Evolutionary conservation across 1,140 invertebrate genomes (phyloP).

Genomic region (Diorhabda elongata): DNA sequence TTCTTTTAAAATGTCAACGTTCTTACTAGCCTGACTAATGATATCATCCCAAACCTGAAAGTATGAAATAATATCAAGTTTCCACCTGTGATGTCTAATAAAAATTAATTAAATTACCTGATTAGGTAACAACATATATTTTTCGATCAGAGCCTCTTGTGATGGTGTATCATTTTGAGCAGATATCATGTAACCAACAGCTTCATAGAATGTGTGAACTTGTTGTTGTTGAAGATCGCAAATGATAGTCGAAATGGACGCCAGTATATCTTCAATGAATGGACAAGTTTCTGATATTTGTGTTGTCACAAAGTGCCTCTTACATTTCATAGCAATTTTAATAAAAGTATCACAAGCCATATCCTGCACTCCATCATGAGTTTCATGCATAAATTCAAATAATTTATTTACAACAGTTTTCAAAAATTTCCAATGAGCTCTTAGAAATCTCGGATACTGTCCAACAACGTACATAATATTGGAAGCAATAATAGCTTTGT

Average conservation of each 20-base stretch:
- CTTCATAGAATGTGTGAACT: constrained; percentile 99
- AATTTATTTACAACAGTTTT: constrained; percentile 99
- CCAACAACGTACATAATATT: constrained; percentile 99
- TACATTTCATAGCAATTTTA: constrained; percentile 99
- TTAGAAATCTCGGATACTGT: constrained; percentile 96
- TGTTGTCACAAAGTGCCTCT: constrained; percentile 94
- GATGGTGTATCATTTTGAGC: constrained; percentile 84
- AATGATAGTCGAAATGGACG: constrained; percentile 94
- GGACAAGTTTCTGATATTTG: constrained; percentile 95
- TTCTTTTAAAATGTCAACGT: constrained; percentile 95
- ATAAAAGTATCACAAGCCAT: constrained; percentile 99
- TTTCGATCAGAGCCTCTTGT: constrained; percentile 93
- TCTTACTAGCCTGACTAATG: constrained; percentile 93
- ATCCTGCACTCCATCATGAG: constrained; percentile 98
- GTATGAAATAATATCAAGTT: constrained; percentile 15
- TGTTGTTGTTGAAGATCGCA: constrained; percentile 91
- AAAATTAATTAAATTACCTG: constrained; percentile 55
- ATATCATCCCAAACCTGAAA: constrained; percentile 91
- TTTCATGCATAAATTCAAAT: constrained; percentile 99
- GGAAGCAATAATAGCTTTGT: constrained; percentile 99
- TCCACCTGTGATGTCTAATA: neutral
- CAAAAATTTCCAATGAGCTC: constrained; percentile 99
- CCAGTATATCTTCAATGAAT: constrained; percentile 98
- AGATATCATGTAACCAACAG: constrained; percentile 98
- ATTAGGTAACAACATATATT: constrained; percentile 97